Conservation (phyloP, 2,113 vertebrate species). For the Tursiops truncatus region DNA sequence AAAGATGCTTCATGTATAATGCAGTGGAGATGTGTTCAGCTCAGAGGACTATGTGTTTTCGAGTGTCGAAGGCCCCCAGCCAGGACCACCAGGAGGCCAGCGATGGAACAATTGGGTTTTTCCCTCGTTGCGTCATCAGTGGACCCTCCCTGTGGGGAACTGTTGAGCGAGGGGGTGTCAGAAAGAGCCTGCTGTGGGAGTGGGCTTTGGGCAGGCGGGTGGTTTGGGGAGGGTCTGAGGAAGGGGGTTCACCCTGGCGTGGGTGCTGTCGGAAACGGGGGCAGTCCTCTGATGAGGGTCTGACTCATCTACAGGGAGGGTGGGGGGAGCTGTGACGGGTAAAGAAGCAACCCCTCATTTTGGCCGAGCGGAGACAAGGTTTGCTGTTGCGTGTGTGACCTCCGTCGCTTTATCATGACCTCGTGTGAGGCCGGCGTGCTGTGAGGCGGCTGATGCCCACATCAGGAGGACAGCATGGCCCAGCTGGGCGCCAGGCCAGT, state of each 20-base stretch:
- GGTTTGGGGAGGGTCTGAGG: neutral
- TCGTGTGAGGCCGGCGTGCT: neutral
- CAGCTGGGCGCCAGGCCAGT: neutral
- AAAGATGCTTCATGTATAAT: neutral
- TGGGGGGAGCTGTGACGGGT: neutral
- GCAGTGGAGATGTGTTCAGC: neutral
- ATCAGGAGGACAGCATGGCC: neutral
- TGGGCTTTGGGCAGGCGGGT: neutral
- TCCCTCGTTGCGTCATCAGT: accelerated
- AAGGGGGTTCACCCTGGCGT: neutral
- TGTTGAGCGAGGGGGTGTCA: accelerated
- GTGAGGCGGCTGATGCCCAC: neutral
- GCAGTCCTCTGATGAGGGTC: neutral
- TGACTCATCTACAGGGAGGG: neutral
- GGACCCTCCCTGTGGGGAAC: neutral
- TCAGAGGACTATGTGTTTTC: neutral
- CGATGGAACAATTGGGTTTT: neutral
- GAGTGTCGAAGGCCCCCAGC: neutral
- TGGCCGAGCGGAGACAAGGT: accelerated
- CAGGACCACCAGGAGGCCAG: neutral
- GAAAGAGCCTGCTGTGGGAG: neutral
- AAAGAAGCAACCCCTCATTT: neutral
- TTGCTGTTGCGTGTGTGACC: neutral
- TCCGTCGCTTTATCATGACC: neutral
- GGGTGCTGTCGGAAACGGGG: neutral